phyloP scores from a whole-genome alignment of 2,888 invertebrate species.

The Hybos culiciformis region DNA sequence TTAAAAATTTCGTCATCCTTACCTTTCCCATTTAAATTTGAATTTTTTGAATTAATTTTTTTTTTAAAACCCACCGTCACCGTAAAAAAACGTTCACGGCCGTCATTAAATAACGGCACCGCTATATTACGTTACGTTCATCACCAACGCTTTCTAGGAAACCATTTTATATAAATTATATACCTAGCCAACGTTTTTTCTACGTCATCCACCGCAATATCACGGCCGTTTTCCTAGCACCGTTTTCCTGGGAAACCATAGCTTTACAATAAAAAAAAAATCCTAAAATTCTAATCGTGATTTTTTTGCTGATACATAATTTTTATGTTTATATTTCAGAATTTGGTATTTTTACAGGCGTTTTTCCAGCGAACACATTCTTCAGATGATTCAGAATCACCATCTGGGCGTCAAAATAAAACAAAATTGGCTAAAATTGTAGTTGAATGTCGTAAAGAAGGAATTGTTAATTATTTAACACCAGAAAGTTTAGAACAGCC shows the following conservation, averaged over 20 bases:
- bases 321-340: slow-evolving; percentile 25
- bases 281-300: slow-evolving; percentile 1
- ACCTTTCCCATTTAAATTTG: too few species aligned
- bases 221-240: too few species aligned
- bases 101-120: too few species aligned
- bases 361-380: slow-evolving; percentile 84
- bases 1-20: too few species aligned
- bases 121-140: too few species aligned
- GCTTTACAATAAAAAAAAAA: not conserved
- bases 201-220: too few species aligned
- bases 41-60: not conserved
- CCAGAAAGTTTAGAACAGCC: slow-evolving; percentile 80
- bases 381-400: slow-evolving; percentile 45
- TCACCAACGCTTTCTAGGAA: too few species aligned
- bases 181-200: too few species aligned
- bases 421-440: slow-evolving; percentile 82
- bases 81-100: too few species aligned
- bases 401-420: slow-evolving; percentile 60
- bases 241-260: too few species aligned
- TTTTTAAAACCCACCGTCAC: not conserved
- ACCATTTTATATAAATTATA: too few species aligned
- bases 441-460: slow-evolving; percentile 87
- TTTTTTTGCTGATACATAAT: not conserved
- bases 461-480: slow-evolving; percentile 81
- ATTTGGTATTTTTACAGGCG: slow-evolving; percentile 39